Evolutionary conservation across 1,140 invertebrate genomes (phyloP), one percentile per base, ranked within the genome.

Genomic region (Notospermus geniculatus): DNA sequence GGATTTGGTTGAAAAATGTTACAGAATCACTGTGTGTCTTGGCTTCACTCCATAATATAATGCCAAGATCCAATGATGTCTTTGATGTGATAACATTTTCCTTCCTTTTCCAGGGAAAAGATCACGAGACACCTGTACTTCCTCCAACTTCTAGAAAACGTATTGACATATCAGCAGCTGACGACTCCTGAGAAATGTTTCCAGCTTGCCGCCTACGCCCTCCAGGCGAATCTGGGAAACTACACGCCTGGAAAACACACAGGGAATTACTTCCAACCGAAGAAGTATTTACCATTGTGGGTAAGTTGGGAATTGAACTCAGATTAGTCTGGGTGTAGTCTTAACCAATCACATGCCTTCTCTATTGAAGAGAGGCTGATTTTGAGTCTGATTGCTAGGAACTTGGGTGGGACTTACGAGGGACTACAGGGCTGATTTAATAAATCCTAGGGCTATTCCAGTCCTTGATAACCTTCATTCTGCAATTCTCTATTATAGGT

Each of bases 211-310:
- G 90, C 90, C 1, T 86, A 92, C 69, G 91, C 92, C 52, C 84
- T 97, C 45, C 93, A 97, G 82, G 92, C 92, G 19, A 93, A 97
- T 81, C 86, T 90, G 73, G 93, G 93, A 0, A 91, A 95, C 81
- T 87, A 71, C 59, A 68, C 70, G 54, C 59, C 68, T 45, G 75
- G 79, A 41, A 71, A 72, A 53, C 79, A 83, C 65, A 62, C 56
- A 2, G 71, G 84, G 69, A 75, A 84, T 67, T 86, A 87, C 73
- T 88, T 86, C 71, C 83, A 86, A 63, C 82, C 85, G 11, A 77
- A 83, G 27, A 84, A 86, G 60, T 94, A 94, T 81, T 95, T 92
- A 80, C 89, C 91, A 69, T 85, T 89, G 41, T 86, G 84, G 84
- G 84, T 85, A 73, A 69, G 76, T 72, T 22, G 23, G 57, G 13